Percentiles rank a stretch among this genome's conserved stretches.
phyloP scores from a whole-genome alignment of 2,113 vertebrate species.

The Leptosomus discolor region DNA sequence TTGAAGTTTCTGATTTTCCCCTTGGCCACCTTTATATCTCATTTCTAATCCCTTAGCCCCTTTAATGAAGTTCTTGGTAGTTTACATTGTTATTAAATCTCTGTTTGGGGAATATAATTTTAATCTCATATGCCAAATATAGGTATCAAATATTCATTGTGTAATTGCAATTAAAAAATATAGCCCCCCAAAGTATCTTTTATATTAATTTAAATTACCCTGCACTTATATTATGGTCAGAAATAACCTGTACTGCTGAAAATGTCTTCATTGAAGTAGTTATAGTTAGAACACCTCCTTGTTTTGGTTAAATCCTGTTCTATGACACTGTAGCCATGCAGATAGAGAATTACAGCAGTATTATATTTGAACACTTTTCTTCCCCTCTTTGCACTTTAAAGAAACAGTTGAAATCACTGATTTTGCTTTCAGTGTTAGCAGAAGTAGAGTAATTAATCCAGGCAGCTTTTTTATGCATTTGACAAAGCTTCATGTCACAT shows the following conservation, averaged over 20 bases:
- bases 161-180: slow-evolving; percentile 61
- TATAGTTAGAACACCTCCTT: not conserved
- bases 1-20: slow-evolving; percentile 39
- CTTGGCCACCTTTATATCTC: slow-evolving; percentile 27
- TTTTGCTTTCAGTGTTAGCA: not conserved
- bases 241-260: slow-evolving; percentile 18
- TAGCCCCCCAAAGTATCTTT: slow-evolving; percentile 22
- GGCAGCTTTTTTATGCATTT: slow-evolving; percentile 19
- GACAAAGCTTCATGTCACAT: slow-evolving; percentile 8
- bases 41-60: slow-evolving; percentile 29
- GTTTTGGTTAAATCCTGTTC: not conserved
- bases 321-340: not conserved
- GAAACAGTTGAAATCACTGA: not conserved
- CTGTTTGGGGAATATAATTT: slow-evolving; percentile 56
- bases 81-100: slow-evolving; percentile 65
- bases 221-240: not conserved
- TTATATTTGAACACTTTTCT: not conserved
- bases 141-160: slow-evolving; percentile 57
- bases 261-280: slow-evolving; percentile 31
- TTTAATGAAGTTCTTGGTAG: slow-evolving; percentile 49
- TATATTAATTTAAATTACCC: slow-evolving; percentile 64
- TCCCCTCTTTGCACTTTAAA: not conserved
- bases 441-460: slow-evolving; percentile 32
- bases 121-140: slow-evolving; percentile 46
- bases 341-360: not conserved